Evolutionary conservation across 2,113 vertebrate genomes (phyloP), one percentile per base, ranked within the genome.

Genomic region (Pavo muticus): DNA sequence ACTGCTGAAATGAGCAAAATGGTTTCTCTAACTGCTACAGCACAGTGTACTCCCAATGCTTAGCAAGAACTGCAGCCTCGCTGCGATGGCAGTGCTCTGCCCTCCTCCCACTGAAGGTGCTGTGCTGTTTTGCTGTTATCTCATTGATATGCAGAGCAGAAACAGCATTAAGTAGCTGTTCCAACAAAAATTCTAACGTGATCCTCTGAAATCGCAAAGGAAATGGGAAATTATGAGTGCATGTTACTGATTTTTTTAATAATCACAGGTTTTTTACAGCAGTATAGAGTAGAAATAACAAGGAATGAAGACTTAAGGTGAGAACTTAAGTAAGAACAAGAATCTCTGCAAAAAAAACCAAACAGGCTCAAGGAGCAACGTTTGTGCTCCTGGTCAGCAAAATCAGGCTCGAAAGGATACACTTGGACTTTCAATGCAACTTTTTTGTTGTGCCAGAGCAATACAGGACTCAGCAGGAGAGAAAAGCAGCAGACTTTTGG

Each of bases 1-100:
- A 39, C 45, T 40, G 42, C 75, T 91, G 63, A 76, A 94, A 86
- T 19, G 45, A 80, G 54, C 25, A 73, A 42, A 92, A 67, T 17
- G 20, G n/a, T 45, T 74, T 47, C 88, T 79, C 35, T 14, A 20
- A 5, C 0, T 0, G 54, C 68, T 47, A 1, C 35, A 35, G 56
- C 6, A 1, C 52, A 19, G 45, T 6, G 5, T 9, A 2, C 11
- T 70, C 35, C 3, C 11, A 50, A 44, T 40, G 63, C 65, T 21
- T 7, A 14, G 63, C 48, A 60, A 24, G 11, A 35, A 12, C 11
- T 42, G 52, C 73, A 92, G 27, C 25, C n/a, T 37, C 25, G 25
- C 39, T 11, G 9, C 59, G 5, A 18, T 3, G 57, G 68, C 21
- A 18, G 9, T 4, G 27, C 61, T 52, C 72, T 52, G 35, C 35